Base-by-base conservation (phyloP, 2,888 invertebrate genomes). In the Myopa tessellatipennis region DNA sequence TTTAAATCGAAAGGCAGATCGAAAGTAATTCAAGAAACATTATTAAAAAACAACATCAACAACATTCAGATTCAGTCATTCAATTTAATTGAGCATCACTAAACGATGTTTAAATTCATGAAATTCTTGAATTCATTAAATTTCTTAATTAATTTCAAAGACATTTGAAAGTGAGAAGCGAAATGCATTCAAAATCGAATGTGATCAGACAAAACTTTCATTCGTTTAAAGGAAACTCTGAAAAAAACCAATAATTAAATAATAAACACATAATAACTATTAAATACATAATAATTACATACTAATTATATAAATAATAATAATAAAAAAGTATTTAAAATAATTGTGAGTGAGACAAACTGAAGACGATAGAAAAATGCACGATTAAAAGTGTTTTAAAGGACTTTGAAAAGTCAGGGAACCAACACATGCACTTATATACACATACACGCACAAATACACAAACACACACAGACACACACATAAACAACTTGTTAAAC, bases 401-500 rank as follows among this genome's bases (percentile, higher is more conserved):
- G 5, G 55, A 55, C 5, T 55, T 55, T 4, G 10, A 16, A 55
- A 55, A 55, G 10, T 55, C n/a, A 45, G 7, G 10, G 45, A 10
- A 6, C 0, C 45, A 45, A 45, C 14, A 16, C 58, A 16, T 58
- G 58, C 58, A n/a, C 58, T 8, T 12, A 58, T 5, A 16, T 12
- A n/a, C 58, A 10, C 45, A 58, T 3, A 58, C 14, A 16, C 58
- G 58, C 58, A n/a, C 58, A 58, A 4, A 58, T 4, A 16, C 58
- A n/a, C 58, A n/a, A 58, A 58, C 58, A 58, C 58, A 58, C n/a
- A n/a, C 26, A 58, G 4, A 58, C 58, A 58, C n/a, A n/a, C 26
- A 65, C 65, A 65, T 18, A 6, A 63, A 34, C 61, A 63, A 34
- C 61, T 26, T 18, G 7, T 26, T n/a, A n/a, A 76, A 40, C 69